Evolutionary conservation across 2,888 invertebrate genomes (phyloP), one percentile per base, ranked within the genome.

Genomic region (Dynastes hyllus): DNA sequence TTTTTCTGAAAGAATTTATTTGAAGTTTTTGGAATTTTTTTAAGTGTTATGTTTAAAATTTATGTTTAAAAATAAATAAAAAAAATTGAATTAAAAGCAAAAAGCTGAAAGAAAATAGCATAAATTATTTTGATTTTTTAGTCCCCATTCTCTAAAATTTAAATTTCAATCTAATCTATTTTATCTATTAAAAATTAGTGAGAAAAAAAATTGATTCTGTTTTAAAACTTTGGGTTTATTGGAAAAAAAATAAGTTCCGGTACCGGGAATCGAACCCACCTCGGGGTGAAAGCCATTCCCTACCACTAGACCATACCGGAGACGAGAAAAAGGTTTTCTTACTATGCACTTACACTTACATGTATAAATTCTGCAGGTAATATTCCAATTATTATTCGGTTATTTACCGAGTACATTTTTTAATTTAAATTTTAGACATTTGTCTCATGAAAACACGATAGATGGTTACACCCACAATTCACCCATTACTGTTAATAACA

Each of bases 211-310:
- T 22, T 22, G 22, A 22, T 22, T 22, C 22, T 22, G 22, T 22
- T 22, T 22, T 22, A 22, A 22, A 22, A 22, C 22, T 22, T 22
- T 22, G 22, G 22, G 22, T 22, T 22, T 22, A 22, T 22, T 22
- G 22, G 22, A 22, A 22, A 55, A 58, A 58, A 89, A 85, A 83
- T 80, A 86, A 6, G 79, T 92, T 92, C 92, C 92, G 92, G 91
- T 92, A 92, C 92, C 92, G 92, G 92, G 92, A 92, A 92, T 93
- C 92, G 92, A 93, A 92, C 92, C 92, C 92, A n/a, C n/a, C n/a
- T n/a, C n/a, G n/a, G 92, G 92, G 92, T 92, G 92, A 92, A 91
- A 92, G 92, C 92, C 92, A n/a, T n/a, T n/a, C n/a, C 92, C 92
- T 92, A 92, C 92, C 92, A 92, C 92, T 92, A 92, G 92, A 92